A percentile compares a stretch with the other conserved stretches of the same genome.
Evolutionary conservation across 2,888 invertebrate genomes (phyloP).

Genomic region (Argynnis bischoffii): DNA sequence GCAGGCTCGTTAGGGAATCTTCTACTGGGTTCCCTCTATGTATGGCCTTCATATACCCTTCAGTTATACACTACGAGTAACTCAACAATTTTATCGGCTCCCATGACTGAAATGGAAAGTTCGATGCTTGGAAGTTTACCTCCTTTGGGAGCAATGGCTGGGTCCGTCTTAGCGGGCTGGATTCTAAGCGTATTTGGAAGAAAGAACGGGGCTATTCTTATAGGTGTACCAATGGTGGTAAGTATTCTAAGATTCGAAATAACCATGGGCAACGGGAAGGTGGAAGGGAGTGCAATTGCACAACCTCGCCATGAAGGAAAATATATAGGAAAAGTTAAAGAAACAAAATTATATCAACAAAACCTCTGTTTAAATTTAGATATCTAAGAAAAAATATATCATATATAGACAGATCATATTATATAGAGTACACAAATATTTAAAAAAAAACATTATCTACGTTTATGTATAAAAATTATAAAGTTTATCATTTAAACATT

Average conservation of each 20-base stretch:
- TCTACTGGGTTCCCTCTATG: constrained; percentile 64
- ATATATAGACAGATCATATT: no score
- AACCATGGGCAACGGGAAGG: no score
- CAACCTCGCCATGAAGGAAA: no score
- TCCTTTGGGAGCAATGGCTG: constrained; percentile 78
- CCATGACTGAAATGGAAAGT: constrained; percentile 72
- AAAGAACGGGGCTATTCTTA: constrained; percentile 74
- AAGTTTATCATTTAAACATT: no score
- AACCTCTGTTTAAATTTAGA: no score
- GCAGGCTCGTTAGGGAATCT: constrained; percentile 59
- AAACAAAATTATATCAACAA: no score
- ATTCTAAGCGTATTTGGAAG: constrained; percentile 78
- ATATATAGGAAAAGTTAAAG: no score
- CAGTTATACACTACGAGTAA: constrained; percentile 62
- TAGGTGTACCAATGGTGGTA: constrained; percentile 77
- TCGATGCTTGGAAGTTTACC: constrained; percentile 82
- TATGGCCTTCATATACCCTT: constrained; percentile 83
- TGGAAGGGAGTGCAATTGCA: no score
- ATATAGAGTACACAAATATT: no score
- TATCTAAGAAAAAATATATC: no score
- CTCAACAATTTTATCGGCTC: constrained; percentile 64
- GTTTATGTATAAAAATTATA: no score
- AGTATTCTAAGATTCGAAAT: constrained; percentile 39
- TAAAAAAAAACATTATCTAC: no score
- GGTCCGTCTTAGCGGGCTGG: constrained; percentile 70